These are phyloP conservation scores for Dicroscelio sp. DNA, from an alignment of 2,888 invertebrate species.

Conservation along the genomic window DNA sequence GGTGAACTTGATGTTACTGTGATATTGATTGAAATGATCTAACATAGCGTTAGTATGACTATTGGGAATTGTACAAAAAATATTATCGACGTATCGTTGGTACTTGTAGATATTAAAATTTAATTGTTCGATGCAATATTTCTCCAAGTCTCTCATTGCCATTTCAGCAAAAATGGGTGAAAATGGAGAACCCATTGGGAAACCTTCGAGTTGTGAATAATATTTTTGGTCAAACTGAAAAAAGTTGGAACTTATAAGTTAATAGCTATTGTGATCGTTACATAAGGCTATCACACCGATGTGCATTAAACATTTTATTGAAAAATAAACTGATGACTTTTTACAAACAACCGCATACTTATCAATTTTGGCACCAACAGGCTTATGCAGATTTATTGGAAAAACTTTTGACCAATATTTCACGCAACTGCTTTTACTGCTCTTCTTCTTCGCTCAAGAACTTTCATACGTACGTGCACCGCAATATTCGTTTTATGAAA, in stretches of 20 bases:
- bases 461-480: constrained; percentile 13
- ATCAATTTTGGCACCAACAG: constrained; percentile 2
- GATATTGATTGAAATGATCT: constrained; percentile 17
- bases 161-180: constrained; percentile 60
- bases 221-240: constrained; percentile 43
- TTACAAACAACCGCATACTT: constrained; percentile 33
- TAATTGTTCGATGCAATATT: background rate
- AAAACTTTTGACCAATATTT: constrained; percentile 35
- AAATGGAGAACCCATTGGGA: constrained; percentile 81
- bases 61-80: constrained; percentile 32
- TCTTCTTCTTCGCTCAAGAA: background rate
- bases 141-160: constrained; percentile 77
- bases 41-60: no score
- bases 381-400: constrained; percentile 22
- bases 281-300: constrained; percentile 61
- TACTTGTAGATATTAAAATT: constrained; percentile 1
- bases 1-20: background rate
- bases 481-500: constrained; percentile 28
- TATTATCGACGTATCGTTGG: constrained; percentile 67
- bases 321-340: constrained; percentile 53
- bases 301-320: constrained; percentile 62
- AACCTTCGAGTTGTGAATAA: constrained; percentile 61
- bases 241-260: background rate
- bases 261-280: constrained; percentile 47
- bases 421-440: constrained; percentile 2